phyloP scores from a whole-genome alignment of 2,888 invertebrate species.

The Folsomia candida region DNA sequence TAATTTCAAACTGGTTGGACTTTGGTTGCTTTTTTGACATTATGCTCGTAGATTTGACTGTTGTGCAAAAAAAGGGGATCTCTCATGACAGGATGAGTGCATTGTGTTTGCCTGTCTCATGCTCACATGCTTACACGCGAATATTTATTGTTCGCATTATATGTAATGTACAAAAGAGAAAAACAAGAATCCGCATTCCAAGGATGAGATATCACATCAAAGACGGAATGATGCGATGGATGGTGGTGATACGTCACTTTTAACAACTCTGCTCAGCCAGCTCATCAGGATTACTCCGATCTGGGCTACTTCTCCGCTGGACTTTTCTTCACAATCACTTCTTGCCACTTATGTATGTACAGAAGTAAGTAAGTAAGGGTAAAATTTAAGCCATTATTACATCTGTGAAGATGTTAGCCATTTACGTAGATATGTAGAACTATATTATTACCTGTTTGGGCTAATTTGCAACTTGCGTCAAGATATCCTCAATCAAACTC shows the following conservation, averaged over 20 bases:
- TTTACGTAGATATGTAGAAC: too few species aligned
- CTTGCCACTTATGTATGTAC: too few species aligned
- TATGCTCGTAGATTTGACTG: neutral
- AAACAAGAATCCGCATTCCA: conserved; percentile 22
- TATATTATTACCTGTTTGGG: too few species aligned
- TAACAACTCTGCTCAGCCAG: conserved; percentile 8
- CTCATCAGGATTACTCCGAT: conserved; percentile 1
- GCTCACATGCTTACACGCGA: conserved; percentile 13
- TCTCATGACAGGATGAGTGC: conserved; percentile 17
- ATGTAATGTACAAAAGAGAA: conserved; percentile 4
- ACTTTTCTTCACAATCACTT: too few species aligned
- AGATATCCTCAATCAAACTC: too few species aligned
- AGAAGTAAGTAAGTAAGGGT: too few species aligned
- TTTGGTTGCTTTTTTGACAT: neutral
- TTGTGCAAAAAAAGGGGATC: neutral
- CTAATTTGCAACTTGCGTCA: too few species aligned
- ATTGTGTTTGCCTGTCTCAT: conserved; percentile 12
- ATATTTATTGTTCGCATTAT: conserved; percentile 15
- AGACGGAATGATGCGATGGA: neutral
- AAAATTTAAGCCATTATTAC: too few species aligned
- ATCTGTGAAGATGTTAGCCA: too few species aligned
- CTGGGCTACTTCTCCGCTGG: too few species aligned
- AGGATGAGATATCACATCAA: conserved; percentile 11
- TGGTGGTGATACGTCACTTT: conserved; percentile 4
- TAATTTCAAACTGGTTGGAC: neutral